A percentile compares a stretch with the other conserved stretches of the same genome.
phyloP scores from a whole-genome alignment of 2,797 vertebrate species.

The Thunnus albacares region DNA sequence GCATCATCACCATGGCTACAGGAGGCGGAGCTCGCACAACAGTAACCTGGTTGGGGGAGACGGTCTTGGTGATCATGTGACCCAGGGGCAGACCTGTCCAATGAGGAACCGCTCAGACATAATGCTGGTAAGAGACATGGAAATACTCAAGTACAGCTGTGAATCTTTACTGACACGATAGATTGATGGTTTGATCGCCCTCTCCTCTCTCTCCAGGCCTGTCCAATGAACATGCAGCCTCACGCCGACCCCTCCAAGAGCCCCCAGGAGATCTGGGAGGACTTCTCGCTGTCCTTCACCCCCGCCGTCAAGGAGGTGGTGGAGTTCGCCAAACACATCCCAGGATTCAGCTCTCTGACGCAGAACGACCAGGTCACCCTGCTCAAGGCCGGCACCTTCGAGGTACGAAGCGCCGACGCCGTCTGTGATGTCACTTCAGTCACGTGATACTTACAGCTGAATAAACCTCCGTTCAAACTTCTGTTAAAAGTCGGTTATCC shows the following conservation, averaged over 20 bases:
- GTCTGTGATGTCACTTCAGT: neutral
- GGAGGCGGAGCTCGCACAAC: constrained; percentile 79
- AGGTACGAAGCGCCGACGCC: constrained; percentile 80
- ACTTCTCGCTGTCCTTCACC: constrained; percentile 94
- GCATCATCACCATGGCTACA: constrained; percentile 69
- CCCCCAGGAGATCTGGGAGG: constrained; percentile 94
- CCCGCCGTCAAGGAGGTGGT: constrained; percentile 94
- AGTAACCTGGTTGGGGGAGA: constrained; percentile 64
- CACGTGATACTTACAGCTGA: neutral
- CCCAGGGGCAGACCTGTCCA: constrained; percentile 79
- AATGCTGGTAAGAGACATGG: constrained; percentile 86
- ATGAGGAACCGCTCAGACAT: constrained; percentile 84
- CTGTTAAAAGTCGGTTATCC: no score
- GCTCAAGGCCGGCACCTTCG: constrained; percentile 95
- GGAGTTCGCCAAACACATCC: constrained; percentile 94
- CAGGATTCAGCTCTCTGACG: constrained; percentile 90
- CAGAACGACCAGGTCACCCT: constrained; percentile 94
- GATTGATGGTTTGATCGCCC: neutral
- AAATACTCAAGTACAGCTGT: no score
- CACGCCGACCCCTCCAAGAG: constrained; percentile 87
- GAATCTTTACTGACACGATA: no score
- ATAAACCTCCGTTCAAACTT: no score
- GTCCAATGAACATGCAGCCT: constrained; percentile 93
- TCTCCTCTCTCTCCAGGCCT: constrained; percentile 83
- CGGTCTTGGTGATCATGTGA: constrained; percentile 59